phyloP scores from a whole-genome alignment of 2,888 invertebrate species.

The Lasioglossum morio region DNA sequence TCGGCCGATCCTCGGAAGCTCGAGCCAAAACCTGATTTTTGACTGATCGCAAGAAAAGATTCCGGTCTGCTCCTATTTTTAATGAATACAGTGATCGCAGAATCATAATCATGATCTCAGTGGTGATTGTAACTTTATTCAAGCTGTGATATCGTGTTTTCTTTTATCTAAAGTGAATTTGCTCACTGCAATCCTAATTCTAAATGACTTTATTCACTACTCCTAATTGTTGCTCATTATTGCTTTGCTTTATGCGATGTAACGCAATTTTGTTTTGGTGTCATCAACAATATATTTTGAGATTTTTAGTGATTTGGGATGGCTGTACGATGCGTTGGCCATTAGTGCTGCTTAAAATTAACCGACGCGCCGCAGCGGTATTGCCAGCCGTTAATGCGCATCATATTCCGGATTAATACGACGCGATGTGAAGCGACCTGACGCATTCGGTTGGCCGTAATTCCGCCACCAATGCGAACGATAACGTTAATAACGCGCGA shows the following conservation, averaged over 20 bases:
- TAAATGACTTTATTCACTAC: too few species aligned
- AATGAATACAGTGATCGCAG: background rate
- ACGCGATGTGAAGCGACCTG: constrained; percentile 7
- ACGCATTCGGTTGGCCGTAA: constrained; percentile 14
- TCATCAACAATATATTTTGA: too few species aligned
- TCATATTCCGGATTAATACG: constrained; percentile 49
- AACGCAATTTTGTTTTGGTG: too few species aligned
- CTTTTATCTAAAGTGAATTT: too few species aligned
- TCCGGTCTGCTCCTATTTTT: background rate
- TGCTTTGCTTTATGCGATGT: too few species aligned
- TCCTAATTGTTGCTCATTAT: too few species aligned
- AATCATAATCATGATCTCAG: too few species aligned
- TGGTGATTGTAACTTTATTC: too few species aligned
- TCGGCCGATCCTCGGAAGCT: background rate
- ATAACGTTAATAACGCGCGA: constrained; percentile 29
- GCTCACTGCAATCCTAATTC: too few species aligned
- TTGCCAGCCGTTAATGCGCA: constrained; percentile 33
- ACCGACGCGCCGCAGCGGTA: constrained; percentile 1
- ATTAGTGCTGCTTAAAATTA: constrained; percentile 37
- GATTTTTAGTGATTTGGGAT: background rate
- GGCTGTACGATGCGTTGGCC: background rate
- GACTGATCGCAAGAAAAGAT: background rate
- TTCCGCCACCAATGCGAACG: background rate
- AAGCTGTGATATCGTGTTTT: too few species aligned
- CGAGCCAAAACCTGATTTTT: background rate